phyloP scores from a whole-genome alignment of 2,113 vertebrate species.

The Aptenodytes forsteri region DNA sequence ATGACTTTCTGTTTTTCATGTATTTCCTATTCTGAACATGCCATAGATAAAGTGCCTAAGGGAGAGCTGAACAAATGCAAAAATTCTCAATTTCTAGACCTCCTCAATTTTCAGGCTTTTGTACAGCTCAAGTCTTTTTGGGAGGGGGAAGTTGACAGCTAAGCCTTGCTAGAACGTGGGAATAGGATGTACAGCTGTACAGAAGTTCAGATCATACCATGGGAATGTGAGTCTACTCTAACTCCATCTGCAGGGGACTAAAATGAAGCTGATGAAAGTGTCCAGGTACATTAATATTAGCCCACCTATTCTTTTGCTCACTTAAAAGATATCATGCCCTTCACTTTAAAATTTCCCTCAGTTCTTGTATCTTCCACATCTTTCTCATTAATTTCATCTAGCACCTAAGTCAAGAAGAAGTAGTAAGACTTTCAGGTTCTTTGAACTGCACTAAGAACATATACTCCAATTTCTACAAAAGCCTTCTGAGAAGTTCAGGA shows the following conservation, averaged over 20 bases:
- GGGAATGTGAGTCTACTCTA: neutral
- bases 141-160: neutral
- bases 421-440: neutral
- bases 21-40: neutral
- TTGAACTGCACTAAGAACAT: neutral
- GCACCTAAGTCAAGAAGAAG: neutral
- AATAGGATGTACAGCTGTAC: neutral
- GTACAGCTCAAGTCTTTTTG: neutral
- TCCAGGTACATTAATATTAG: neutral
- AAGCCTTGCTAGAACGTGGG: neutral
- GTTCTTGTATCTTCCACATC: neutral
- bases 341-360: neutral
- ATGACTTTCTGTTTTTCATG: neutral
- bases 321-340: neutral
- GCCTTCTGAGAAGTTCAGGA: neutral
- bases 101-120: neutral
- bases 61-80: neutral
- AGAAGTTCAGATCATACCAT: neutral
- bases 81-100: neutral
- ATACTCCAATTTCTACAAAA: neutral
- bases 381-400: neutral
- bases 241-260: neutral
- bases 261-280: neutral
- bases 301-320: neutral
- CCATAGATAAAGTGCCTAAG: neutral